These are phyloP conservation scores for Episyrphus balteatus DNA, from an alignment of 1,140 invertebrate species.

Conservation along the genomic window DNA sequence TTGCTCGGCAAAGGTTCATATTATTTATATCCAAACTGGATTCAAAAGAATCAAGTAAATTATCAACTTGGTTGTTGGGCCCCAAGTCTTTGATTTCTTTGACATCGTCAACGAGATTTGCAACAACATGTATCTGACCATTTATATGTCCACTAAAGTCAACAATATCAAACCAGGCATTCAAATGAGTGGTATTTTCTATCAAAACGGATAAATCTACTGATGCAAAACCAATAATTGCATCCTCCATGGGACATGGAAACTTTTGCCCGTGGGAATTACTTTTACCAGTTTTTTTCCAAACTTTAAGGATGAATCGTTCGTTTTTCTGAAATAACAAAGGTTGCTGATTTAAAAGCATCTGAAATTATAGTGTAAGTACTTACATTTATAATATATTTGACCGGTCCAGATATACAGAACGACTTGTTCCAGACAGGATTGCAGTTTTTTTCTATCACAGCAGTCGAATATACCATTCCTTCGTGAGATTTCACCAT, in stretches of 20 bases:
- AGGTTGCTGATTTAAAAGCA: too few species aligned
- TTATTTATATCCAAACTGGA: constrained; percentile 19
- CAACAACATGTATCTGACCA: constrained; percentile 46
- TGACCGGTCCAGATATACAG: constrained; percentile 40
- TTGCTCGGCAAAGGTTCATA: constrained; percentile 35
- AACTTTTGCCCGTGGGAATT: constrained; percentile 13
- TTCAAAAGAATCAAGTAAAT: constrained; percentile 23
- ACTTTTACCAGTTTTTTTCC: constrained; percentile 38
- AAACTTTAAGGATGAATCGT: constrained; percentile 48
- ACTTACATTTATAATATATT: constrained; percentile 44
- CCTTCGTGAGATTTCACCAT: constrained; percentile 31
- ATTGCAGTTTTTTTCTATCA: constrained; percentile 40
- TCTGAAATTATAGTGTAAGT: too few species aligned
- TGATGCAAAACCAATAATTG: constrained; percentile 47
- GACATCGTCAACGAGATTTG: constrained; percentile 9
- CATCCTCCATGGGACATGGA: constrained; percentile 41
- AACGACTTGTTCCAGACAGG: constrained; percentile 47
- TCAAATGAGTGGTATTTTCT: constrained; percentile 39
- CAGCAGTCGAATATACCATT: constrained; percentile 39
- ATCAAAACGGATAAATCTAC: constrained; percentile 46
- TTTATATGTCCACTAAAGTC: constrained; percentile 49
- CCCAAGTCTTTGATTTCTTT: background rate
- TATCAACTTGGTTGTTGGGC: constrained; percentile 10
- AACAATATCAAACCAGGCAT: constrained; percentile 51
- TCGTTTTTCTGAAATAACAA: constrained; percentile 45